Evolutionary conservation across 30 jellyfish, hydroid and myxozoan genomes (phyloP).

Genomic region (Catostylus mosaicus): DNA sequence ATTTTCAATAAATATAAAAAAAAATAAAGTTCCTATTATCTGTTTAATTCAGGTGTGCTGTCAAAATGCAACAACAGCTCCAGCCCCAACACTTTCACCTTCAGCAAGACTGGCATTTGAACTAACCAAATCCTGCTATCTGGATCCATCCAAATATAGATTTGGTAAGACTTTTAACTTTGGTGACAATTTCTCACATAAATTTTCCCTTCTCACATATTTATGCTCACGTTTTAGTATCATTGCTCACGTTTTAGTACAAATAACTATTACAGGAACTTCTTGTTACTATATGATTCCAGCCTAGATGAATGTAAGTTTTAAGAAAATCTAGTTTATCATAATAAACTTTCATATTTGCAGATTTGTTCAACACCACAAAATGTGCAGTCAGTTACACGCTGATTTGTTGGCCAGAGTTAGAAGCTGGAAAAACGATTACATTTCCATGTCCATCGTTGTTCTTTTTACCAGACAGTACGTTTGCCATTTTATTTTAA

Average conservation of each 20-base stretch:
- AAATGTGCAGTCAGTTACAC: conserved; percentile 37
- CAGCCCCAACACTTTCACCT: conserved; percentile 40
- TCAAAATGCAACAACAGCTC: conserved; percentile 5
- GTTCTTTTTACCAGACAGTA: conserved; percentile 47
- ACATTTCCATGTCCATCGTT: conserved; percentile 35
- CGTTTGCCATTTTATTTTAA: background rate
- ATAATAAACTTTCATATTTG: background rate
- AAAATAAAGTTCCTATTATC: background rate
- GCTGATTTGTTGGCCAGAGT: conserved; percentile 52
- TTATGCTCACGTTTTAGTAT: background rate
- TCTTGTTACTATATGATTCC: background rate
- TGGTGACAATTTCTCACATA: background rate
- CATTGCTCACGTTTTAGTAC: background rate
- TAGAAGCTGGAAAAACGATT: conserved; percentile 26
- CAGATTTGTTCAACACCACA: conserved; percentile 32
- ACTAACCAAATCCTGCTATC: conserved; percentile 21
- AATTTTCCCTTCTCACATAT: background rate
- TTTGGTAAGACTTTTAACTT: conserved; percentile 14
- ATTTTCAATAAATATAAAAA: no score
- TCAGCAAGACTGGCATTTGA: conserved; percentile 18
- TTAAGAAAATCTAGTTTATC: background rate
- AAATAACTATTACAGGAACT: background rate
- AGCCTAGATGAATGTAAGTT: background rate
- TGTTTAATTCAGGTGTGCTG: background rate
- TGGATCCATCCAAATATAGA: conserved; percentile 36